These are phyloP conservation scores for Liasis olivaceus DNA, from an alignment of 2,797 vertebrate species.

Conservation along the genomic window DNA sequence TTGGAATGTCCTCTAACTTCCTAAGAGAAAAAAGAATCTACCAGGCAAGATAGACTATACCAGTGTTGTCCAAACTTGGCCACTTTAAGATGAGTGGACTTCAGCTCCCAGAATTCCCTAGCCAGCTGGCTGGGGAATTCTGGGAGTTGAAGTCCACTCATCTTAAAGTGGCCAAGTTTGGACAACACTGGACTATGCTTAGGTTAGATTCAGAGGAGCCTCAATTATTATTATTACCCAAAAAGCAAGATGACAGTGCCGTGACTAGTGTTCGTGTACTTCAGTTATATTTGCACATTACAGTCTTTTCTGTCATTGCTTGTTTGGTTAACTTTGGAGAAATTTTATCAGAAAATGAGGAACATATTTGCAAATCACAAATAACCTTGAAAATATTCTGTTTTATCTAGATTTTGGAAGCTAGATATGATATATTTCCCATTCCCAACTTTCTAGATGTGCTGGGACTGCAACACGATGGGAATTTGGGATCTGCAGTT, in stretches of 20 bases:
- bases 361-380: not conserved
- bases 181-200: not conserved
- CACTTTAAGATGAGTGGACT: too few relatives aligned
- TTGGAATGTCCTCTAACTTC: not conserved
- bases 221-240: not conserved
- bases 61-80: too few relatives aligned
- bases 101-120: too few relatives aligned
- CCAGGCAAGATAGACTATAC: not conserved
- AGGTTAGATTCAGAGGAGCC: not conserved
- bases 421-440: not conserved
- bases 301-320: not conserved
- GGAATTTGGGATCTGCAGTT: not conserved
- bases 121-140: too few relatives aligned
- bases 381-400: not conserved
- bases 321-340: not conserved
- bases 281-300: not conserved
- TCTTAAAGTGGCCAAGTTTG: too few relatives aligned
- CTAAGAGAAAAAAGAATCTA: not conserved
- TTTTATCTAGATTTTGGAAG: not conserved
- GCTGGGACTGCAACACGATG: not conserved
- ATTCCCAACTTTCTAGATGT: not conserved
- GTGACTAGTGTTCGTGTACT: not conserved
- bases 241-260: not conserved
- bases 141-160: too few relatives aligned
- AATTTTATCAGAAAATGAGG: not conserved